Percentiles rank a stretch among this genome's conserved stretches.
phyloP scores from a whole-genome alignment of 1,140 invertebrate genomes.

The Anthonomus grandis region DNA sequence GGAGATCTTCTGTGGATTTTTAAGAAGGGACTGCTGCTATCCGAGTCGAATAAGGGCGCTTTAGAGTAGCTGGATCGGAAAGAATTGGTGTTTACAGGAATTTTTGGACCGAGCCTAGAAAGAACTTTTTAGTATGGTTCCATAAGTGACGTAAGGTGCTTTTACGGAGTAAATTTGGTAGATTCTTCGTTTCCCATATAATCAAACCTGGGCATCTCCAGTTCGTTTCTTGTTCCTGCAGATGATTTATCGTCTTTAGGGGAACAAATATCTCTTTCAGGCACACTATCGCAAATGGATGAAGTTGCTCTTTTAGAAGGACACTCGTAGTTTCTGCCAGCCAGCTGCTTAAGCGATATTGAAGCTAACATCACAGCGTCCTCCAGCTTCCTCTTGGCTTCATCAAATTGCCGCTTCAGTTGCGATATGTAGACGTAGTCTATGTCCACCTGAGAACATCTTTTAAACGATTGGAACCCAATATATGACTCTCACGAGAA shows the following conservation, averaged over 20 bases:
- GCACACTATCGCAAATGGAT: not conserved
- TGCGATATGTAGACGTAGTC: constrained; percentile 8
- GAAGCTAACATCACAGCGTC: constrained; percentile 12
- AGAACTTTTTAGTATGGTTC: not conserved
- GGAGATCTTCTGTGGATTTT: too few relatives aligned
- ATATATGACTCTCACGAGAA: too few relatives aligned
- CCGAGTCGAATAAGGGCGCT: too few relatives aligned
- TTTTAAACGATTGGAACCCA: too few relatives aligned
- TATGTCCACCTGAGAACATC: too few relatives aligned
- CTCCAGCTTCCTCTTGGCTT: constrained; percentile 14
- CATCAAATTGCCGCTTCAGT: constrained; percentile 13
- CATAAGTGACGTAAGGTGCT: not conserved
- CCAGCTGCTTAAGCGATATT: not conserved
- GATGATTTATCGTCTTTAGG: not conserved
- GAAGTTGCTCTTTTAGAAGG: not conserved
- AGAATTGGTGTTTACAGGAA: not conserved
- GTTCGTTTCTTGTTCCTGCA: not conserved
- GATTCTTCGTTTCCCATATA: not conserved
- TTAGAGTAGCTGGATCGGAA: too few relatives aligned
- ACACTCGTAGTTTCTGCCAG: not conserved
- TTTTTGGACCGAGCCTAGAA: not conserved
- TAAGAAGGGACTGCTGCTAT: too few relatives aligned
- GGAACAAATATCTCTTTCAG: constrained; percentile 3
- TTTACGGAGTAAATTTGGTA: not conserved
- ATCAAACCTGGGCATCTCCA: not conserved